These are phyloP conservation scores for Platorchestia sp. DNA, from an alignment of 1,140 invertebrate genomes.

Conservation along the genomic window DNA sequence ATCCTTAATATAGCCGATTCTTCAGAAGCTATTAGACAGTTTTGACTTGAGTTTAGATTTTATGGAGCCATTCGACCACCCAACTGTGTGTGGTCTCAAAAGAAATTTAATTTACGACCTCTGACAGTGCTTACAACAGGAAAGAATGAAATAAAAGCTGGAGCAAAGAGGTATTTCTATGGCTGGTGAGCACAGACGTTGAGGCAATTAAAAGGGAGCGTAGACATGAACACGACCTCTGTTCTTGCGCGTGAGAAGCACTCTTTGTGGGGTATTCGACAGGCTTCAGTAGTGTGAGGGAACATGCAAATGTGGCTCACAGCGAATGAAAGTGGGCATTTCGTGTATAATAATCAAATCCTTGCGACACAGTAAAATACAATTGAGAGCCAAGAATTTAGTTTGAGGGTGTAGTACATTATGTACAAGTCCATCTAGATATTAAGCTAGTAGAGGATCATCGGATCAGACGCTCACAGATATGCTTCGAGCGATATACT, in stretches of 20 bases:
- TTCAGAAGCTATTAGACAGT: not conserved
- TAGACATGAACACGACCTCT: not conserved
- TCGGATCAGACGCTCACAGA: not conserved
- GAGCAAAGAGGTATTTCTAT: not conserved
- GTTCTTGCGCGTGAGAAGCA: not conserved
- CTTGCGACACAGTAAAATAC: no score
- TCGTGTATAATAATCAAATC: not conserved
- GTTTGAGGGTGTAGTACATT: not conserved
- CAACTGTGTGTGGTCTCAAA: not conserved
- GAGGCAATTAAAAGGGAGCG: not conserved
- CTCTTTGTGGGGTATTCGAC: not conserved
- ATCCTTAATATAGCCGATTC: not conserved
- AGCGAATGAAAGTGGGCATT: not conserved
- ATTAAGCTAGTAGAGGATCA: not conserved
- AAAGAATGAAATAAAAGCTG: not conserved
- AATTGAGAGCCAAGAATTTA: no score
- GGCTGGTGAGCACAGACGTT: not conserved
- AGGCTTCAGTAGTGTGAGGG: not conserved
- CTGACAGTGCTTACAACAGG: not conserved
- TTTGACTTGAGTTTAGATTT: not conserved
- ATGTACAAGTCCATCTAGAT: not conserved
- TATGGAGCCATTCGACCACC: not conserved
- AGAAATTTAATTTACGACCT: not conserved
- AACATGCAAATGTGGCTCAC: not conserved
- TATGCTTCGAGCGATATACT: not conserved